Conservation (phyloP, 2,888 invertebrate genomes). For the Elmis aenea region DNA sequence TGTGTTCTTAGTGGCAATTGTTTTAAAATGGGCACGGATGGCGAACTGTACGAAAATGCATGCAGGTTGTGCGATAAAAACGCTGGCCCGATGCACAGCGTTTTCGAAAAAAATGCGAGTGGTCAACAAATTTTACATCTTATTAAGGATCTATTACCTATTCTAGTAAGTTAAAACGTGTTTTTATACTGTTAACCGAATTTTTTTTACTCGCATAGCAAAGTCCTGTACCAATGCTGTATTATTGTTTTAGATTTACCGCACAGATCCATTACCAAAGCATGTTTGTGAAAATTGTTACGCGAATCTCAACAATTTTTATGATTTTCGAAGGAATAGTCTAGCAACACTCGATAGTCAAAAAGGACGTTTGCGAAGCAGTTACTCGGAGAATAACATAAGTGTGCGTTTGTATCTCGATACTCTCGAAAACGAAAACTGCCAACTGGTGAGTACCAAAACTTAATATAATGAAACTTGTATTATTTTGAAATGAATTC, state of each 20-base stretch:
- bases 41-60: constrained; percentile 28
- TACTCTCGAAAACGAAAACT: constrained; percentile 23
- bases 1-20: constrained; percentile 5
- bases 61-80: constrained; percentile 43
- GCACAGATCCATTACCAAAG: constrained; percentile 44
- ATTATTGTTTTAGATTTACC: constrained; percentile 39
- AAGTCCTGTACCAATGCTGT: constrained; percentile 3
- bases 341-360: constrained; percentile 36
- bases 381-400: constrained; percentile 19
- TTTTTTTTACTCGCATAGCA: constrained; percentile 8
- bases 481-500: too few species aligned
- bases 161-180: constrained; percentile 45
- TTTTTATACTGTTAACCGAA: too few species aligned
- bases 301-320: constrained; percentile 33
- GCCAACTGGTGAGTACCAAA: constrained; percentile 7
- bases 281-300: constrained; percentile 41
- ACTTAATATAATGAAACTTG: constrained; percentile 2
- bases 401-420: constrained; percentile 26
- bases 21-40: constrained; percentile 14
- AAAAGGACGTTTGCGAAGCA: constrained; percentile 29
- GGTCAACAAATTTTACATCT: constrained; percentile 42
- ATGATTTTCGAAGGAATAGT: constrained; percentile 36
- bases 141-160: constrained; percentile 42
- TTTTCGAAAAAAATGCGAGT: constrained; percentile 42
- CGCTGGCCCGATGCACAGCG: constrained; percentile 35